A percentile compares a stretch with the other conserved stretches of the same genome.
phyloP scores from a whole-genome alignment of 2,113 vertebrate genomes.

The Marmota flaviventris region DNA sequence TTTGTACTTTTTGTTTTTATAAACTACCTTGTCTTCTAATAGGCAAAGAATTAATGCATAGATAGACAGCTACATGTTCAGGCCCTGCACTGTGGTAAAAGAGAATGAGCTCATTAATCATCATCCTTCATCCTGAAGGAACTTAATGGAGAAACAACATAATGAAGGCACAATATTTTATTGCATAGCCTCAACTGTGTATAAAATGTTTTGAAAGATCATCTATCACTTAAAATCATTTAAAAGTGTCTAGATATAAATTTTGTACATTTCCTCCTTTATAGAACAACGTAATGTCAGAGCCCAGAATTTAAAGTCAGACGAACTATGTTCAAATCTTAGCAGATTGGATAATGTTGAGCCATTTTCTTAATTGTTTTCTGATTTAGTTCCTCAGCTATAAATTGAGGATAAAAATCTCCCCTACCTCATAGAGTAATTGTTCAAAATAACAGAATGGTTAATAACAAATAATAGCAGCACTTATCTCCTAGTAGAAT shows the following conservation, averaged over 20 bases:
- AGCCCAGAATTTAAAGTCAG: not conserved
- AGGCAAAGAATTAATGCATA: not conserved
- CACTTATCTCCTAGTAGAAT: not conserved
- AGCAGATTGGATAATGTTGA: not conserved
- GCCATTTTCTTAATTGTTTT: not conserved
- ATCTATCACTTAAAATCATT: slow-evolving; percentile 12
- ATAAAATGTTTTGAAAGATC: not conserved
- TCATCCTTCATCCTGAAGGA: not conserved
- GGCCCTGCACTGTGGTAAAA: not conserved
- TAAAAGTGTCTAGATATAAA: not conserved
- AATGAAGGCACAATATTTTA: not conserved
- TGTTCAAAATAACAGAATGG: not conserved
- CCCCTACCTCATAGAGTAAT: not conserved
- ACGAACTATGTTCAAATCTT: not conserved
- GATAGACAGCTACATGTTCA: not conserved
- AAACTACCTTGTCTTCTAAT: not conserved
- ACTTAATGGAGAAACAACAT: not conserved
- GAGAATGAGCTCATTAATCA: not conserved
- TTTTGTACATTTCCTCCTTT: slow-evolving; percentile 11
- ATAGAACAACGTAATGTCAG: not conserved
- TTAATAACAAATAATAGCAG: slow-evolving; percentile 13
- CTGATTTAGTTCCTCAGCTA: not conserved
- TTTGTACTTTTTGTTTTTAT: slow-evolving; percentile 47
- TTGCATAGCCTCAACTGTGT: not conserved
- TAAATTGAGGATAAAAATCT: slow-evolving; percentile 40